Evolutionary conservation across 2,113 vertebrate species (phyloP), one percentile per base, ranked within the genome.

Genomic region (Alligator sinensis): DNA sequence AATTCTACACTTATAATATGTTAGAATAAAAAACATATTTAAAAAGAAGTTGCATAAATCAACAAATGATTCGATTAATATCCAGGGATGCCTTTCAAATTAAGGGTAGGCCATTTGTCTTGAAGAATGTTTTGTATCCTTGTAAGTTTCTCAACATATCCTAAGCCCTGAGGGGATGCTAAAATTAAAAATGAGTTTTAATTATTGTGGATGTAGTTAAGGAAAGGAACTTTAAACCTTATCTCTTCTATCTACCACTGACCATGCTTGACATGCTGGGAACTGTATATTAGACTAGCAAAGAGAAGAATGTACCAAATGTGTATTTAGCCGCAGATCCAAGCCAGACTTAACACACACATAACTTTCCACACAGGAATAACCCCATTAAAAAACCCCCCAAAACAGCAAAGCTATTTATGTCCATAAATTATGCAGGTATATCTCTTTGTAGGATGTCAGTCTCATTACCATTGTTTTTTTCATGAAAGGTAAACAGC

Each of bases 161-260:
- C 68, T 90, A 80, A 94, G 80, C 63, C 88, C 86, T 84, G 61
- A 91, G 80, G 94, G 88, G 76, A 90, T n/a, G 66, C 86, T 91
- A 47, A 87, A 63, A 90, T 86, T 84, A 97, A 96, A 95, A 95
- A 96, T 82, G 68, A 78, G 70, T 57, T 95, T 89, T 95, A 93
- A 94, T 95, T 95, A 91, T 92, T 95, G 92, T 4, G 1, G 79
- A 82, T 82, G 61, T 47, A 24, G 80, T 96, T 95, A 94, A 96
- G 72, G 82, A 93, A 92, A 94, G 75, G 63, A 75, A 79, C 75
- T 82, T 82, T 62, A 95, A 94, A 86, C 82, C 92, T 91, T 82
- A 70, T 92, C 92, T 96, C 84, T 83, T 77, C 80, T 94, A 89
- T 94, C 64, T 92, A 74, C 75, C 79, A 75, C 47, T 38, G 77